Conservation (phyloP, 2,113 vertebrate genomes). For the Proteles cristata region DNA sequence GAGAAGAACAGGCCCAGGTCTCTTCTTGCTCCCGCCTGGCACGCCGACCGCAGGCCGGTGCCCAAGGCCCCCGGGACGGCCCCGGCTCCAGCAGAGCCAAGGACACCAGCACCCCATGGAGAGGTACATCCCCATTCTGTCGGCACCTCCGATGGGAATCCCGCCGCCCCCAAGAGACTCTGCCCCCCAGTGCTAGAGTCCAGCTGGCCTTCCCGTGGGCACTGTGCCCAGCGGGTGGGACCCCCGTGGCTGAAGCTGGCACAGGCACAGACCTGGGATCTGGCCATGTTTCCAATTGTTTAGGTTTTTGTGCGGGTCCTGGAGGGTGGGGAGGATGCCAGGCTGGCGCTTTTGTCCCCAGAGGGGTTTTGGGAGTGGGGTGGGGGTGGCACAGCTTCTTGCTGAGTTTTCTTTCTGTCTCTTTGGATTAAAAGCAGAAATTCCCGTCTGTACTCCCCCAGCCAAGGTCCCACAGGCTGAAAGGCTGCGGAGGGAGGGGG, state of each 20-base stretch:
- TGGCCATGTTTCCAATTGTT: constrained; percentile 77
- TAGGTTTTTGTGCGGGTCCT: constrained; percentile 72
- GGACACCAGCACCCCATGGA: neutral
- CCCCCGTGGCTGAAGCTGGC: constrained; percentile 73
- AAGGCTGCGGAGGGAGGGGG: constrained; percentile 46
- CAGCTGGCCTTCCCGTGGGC: constrained; percentile 77
- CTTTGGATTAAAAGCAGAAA: constrained; percentile 77
- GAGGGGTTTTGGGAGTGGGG: constrained; percentile 57
- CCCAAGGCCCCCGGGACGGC: neutral
- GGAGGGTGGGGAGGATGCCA: constrained; percentile 62
- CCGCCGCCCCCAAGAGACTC: neutral
- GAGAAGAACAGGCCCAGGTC: neutral
- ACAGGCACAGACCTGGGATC: constrained; percentile 69
- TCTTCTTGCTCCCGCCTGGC: neutral
- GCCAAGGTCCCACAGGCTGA: constrained; percentile 70
- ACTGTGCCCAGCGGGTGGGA: constrained; percentile 75
- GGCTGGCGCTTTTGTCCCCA: constrained; percentile 67
- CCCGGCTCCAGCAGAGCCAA: neutral
- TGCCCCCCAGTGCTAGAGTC: constrained; percentile 45
- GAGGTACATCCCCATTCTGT: neutral
- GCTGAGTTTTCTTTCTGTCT: constrained; percentile 78
- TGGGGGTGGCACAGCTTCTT: constrained; percentile 67
- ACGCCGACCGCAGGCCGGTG: neutral
- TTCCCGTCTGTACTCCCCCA: constrained; percentile 65
- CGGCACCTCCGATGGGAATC: constrained; percentile 31